A percentile compares a stretch with the other conserved stretches of the same genome.
phyloP scores from a whole-genome alignment of 2,797 vertebrate species.

The Monodelphis domestica region DNA sequence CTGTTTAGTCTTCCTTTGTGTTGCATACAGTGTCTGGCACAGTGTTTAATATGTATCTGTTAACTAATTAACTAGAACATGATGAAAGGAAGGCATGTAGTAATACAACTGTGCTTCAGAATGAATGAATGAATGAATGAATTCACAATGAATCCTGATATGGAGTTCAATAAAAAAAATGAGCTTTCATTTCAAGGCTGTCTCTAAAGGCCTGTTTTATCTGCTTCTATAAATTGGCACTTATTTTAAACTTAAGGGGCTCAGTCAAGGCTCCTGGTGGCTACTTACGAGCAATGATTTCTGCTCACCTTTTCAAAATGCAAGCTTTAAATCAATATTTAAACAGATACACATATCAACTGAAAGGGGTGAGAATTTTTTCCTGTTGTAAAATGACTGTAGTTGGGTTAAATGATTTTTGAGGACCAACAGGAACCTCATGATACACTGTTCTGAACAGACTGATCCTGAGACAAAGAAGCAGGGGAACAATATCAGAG shows the following conservation, averaged over 20 bases:
- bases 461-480: neutral
- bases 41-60: neutral
- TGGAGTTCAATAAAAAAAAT: neutral
- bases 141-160: neutral
- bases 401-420: neutral
- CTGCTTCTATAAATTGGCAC: slow-evolving; percentile 19
- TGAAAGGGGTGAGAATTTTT: neutral
- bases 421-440: slow-evolving; percentile 4
- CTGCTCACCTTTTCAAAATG: slow-evolving; percentile 18
- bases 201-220: neutral
- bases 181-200: neutral
- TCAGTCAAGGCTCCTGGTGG: neutral
- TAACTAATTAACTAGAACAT: neutral
- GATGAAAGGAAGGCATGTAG: slow-evolving; percentile 3
- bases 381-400: slow-evolving; percentile 12
- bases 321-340: slow-evolving; percentile 24
- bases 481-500: neutral
- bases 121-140: no score
- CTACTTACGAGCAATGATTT: slow-evolving; percentile 47
- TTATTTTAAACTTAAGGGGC: slow-evolving; percentile 8
- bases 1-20: neutral
- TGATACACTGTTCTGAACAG: neutral
- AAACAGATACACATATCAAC: neutral
- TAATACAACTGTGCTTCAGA: neutral
- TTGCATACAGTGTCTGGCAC: neutral